phyloP scores from a whole-genome alignment of 2,888 invertebrate species.

The Luperina nickerlii region DNA sequence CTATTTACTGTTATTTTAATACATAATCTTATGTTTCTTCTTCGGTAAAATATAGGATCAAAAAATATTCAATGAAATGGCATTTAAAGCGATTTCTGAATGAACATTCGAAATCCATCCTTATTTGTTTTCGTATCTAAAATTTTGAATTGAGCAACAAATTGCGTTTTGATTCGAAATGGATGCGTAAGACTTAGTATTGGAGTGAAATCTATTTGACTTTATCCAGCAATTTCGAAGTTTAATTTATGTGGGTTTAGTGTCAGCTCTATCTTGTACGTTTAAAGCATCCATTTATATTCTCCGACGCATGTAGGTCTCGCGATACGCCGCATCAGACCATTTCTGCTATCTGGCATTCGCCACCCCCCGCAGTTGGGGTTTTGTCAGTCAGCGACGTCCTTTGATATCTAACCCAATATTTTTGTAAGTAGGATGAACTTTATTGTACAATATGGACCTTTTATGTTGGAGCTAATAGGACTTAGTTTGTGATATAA shows the following conservation, averaged over 20 bases:
- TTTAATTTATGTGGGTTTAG: slow-evolving; percentile 11
- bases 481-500: slow-evolving; percentile 37
- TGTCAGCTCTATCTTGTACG: slow-evolving; percentile 19
- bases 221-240: slow-evolving; percentile 20
- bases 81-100: slow-evolving; percentile 30
- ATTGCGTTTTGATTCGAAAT: slow-evolving; percentile 26
- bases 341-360: slow-evolving; percentile 52
- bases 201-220: slow-evolving; percentile 23
- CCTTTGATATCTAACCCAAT: slow-evolving; percentile 67
- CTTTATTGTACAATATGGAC: slow-evolving; percentile 46
- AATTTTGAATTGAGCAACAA: slow-evolving; percentile 4
- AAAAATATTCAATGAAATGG: slow-evolving; percentile 31
- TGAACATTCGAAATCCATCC: slow-evolving; percentile 17
- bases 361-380: slow-evolving; percentile 46
- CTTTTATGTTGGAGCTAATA: slow-evolving; percentile 39
- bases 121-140: slow-evolving; percentile 23
- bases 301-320: slow-evolving; percentile 36
- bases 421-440: slow-evolving; percentile 54
- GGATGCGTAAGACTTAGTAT: background rate
- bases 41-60: slow-evolving; percentile 11
- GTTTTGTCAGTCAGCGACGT: slow-evolving; percentile 72
- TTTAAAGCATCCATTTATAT: slow-evolving; percentile 19
- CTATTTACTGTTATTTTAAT: slow-evolving; percentile 20
- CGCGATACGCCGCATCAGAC: slow-evolving; percentile 39
- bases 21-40: slow-evolving; percentile 2